Percentiles rank a stretch among this genome's conserved stretches.
Evolutionary conservation across 1,140 invertebrate genomes (phyloP).

Genomic region (Nebria ingens): DNA sequence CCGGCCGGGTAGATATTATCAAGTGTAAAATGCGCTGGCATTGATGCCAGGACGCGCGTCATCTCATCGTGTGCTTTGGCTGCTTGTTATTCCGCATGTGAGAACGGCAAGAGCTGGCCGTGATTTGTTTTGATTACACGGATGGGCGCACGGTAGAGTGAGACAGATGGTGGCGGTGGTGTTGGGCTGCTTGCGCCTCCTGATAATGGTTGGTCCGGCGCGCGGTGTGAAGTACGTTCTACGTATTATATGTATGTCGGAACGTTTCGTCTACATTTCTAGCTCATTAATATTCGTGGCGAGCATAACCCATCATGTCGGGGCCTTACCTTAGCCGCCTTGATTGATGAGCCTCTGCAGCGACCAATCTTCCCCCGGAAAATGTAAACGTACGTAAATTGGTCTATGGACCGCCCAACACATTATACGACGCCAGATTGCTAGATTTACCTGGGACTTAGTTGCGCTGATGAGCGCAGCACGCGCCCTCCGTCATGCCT

Average conservation of each 20-base stretch:
- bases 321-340: slow-evolving; percentile 18
- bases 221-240: slow-evolving; percentile 4
- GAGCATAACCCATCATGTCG: slow-evolving; percentile 26
- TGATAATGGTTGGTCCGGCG: slow-evolving; percentile 10
- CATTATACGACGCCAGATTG: slow-evolving; percentile 20
- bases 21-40: no score
- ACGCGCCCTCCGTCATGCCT: background rate
- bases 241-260: slow-evolving; percentile 1
- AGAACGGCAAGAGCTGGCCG: background rate
- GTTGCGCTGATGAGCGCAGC: slow-evolving; percentile 3
- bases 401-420: slow-evolving; percentile 20
- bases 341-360: slow-evolving; percentile 25
- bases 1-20: no score
- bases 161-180: slow-evolving; percentile 14
- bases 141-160: slow-evolving; percentile 13
- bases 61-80: no score
- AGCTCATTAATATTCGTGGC: slow-evolving; percentile 26
- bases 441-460: slow-evolving; percentile 20
- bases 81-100: slow-evolving; percentile 5
- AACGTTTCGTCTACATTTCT: slow-evolving; percentile 16
- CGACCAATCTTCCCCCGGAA: slow-evolving; percentile 21
- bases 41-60: no score
- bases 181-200: background rate
- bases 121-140: slow-evolving; percentile 23
- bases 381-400: slow-evolving; percentile 27